phyloP scores from a whole-genome alignment of 2,797 vertebrate species.

The Melanotaenia trifasciata region DNA sequence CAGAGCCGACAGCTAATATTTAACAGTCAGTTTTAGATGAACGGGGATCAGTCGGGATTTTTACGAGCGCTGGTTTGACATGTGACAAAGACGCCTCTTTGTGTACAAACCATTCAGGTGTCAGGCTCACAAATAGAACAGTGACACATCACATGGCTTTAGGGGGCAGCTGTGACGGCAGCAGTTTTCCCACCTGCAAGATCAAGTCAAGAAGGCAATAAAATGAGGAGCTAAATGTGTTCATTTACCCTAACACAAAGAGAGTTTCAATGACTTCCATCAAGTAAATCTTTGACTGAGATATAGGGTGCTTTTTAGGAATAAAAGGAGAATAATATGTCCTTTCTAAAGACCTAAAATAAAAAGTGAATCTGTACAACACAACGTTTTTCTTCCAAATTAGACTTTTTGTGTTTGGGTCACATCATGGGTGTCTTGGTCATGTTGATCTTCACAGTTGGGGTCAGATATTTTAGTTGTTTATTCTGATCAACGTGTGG shows the following conservation, averaged over 20 bases:
- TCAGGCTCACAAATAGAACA: slow-evolving; percentile 74
- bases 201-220: not conserved
- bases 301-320: not conserved
- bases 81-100: slow-evolving; percentile 52
- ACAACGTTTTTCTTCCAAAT: not conserved
- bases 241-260: not conserved
- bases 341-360: not conserved
- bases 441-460: slow-evolving; percentile 10
- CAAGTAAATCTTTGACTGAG: no score
- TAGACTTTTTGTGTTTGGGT: not conserved
- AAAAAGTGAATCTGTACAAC: not conserved
- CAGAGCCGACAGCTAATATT: not conserved
- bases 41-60: not conserved
- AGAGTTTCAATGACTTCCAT: not conserved
- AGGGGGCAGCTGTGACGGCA: slow-evolving; percentile 61
- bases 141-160: slow-evolving; percentile 62
- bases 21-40: slow-evolving; percentile 5
- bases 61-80: slow-evolving; percentile 25
- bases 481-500: not conserved
- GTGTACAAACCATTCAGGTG: slow-evolving; percentile 67
- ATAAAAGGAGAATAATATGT: not conserved
- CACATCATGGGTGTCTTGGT: not conserved
- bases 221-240: not conserved
- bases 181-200: not conserved
- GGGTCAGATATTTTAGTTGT: not conserved